A percentile compares a stretch with the other conserved stretches of the same genome.
These are phyloP conservation scores for Epirrita christyi DNA, from an alignment of 2,888 invertebrate species.

Conservation along the genomic window DNA sequence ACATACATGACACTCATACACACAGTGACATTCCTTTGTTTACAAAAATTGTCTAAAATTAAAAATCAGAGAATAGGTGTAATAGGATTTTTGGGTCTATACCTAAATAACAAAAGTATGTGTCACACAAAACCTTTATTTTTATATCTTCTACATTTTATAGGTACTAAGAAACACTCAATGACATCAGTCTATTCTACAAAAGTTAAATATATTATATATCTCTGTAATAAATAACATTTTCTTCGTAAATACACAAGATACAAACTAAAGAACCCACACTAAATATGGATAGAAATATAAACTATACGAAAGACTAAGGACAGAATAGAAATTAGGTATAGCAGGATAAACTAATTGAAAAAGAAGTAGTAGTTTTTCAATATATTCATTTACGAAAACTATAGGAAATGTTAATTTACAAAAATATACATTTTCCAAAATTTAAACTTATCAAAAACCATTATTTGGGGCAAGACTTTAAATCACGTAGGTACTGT, in stretches of 20 bases:
- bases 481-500: slow-evolving; percentile 6
- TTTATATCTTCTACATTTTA: slow-evolving; percentile 51
- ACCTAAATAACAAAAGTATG: slow-evolving; percentile 10
- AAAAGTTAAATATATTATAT: slow-evolving; percentile 50
- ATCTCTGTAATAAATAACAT: slow-evolving; percentile 50
- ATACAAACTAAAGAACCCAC: slow-evolving; percentile 36
- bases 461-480: neutral
- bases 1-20: too few species aligned
- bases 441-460: slow-evolving; percentile 21
- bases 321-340: slow-evolving; percentile 22
- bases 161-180: slow-evolving; percentile 49
- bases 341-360: slow-evolving; percentile 1
- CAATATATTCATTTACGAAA: slow-evolving; percentile 7
- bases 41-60: too few species aligned
- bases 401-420: slow-evolving; percentile 5
- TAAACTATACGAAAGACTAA: slow-evolving; percentile 30
- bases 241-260: slow-evolving; percentile 35
- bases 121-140: slow-evolving; percentile 60
- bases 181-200: slow-evolving; percentile 58
- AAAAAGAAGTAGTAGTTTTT: slow-evolving; percentile 4
- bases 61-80: too few species aligned
- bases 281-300: slow-evolving; percentile 27
- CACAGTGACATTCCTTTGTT: too few species aligned
- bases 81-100: neutral
- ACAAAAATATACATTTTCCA: slow-evolving; percentile 12